Conservation (phyloP, 1,140 invertebrate genomes). For the Drosophila pruinosa region DNA sequence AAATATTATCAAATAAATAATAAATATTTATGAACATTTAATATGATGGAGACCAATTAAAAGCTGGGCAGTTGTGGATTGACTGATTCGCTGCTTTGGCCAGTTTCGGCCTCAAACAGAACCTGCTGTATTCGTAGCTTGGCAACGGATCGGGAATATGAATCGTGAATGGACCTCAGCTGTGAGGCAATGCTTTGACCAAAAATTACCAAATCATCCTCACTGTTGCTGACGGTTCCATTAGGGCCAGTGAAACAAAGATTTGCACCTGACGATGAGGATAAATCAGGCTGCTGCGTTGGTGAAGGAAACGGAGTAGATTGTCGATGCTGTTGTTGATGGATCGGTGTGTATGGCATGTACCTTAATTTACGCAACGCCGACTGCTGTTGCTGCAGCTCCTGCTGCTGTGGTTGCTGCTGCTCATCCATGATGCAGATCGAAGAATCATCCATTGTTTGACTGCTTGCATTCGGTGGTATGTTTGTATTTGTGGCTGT, state of each 20-base stretch:
- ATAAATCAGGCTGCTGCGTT: constrained; percentile 35
- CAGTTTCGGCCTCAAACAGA: constrained; percentile 73
- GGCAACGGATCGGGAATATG: constrained; percentile 68
- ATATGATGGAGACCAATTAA: neutral
- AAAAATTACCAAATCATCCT: constrained; percentile 62
- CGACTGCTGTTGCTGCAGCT: constrained; percentile 17
- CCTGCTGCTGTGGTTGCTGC: constrained; percentile 30
- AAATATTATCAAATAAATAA: neutral
- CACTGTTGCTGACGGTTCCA: constrained; percentile 4
- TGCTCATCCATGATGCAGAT: constrained; percentile 36
- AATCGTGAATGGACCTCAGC: constrained; percentile 57
- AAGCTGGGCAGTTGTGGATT: constrained; percentile 33
- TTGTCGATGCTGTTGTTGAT: constrained; percentile 27
- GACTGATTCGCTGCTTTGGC: constrained; percentile 47
- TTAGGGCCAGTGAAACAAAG: constrained; percentile 2
- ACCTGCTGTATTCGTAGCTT: constrained; percentile 75
- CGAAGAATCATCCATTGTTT: constrained; percentile 18
- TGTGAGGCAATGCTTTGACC: constrained; percentile 70
- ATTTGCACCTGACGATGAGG: neutral
- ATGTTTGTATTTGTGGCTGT: constrained; percentile 1
- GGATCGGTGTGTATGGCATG: constrained; percentile 10
- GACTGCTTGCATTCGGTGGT: constrained; percentile 4
- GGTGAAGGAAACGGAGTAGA: constrained; percentile 26
- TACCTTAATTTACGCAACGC: constrained; percentile 26
- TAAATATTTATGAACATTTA: neutral